A percentile compares a stretch with the other conserved stretches of the same genome.
phyloP scores from a whole-genome alignment of 2,797 vertebrate genomes.

The Rhynchotus rufescens region DNA sequence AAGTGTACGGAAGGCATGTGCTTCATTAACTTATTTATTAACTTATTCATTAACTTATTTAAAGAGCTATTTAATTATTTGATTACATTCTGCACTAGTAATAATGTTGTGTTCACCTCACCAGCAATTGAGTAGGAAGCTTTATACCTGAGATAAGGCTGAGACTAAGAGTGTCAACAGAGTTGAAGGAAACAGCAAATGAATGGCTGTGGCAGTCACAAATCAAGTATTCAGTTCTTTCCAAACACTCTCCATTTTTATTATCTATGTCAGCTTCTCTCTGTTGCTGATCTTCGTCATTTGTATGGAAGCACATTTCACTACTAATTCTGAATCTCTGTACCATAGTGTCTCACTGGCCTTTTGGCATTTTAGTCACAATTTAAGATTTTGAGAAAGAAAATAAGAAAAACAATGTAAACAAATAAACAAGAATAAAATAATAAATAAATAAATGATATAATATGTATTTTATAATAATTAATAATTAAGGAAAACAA shows the following conservation, averaged over 20 bases:
- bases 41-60: background rate
- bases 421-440: background rate
- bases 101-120: rapidly evolving
- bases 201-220: too few species aligned
- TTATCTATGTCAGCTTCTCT: background rate
- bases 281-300: rapidly evolving
- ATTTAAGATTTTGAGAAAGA: background rate
- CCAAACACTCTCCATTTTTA: background rate
- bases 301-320: background rate
- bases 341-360: background rate
- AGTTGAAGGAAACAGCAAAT: background rate
- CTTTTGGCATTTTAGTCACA: background rate
- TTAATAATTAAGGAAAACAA: too few species aligned
- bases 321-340: background rate
- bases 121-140: background rate
- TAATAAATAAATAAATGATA: background rate
- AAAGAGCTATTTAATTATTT: background rate
- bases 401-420: background rate
- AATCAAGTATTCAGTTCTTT: rapidly evolving
- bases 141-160: background rate
- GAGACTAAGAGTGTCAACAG: background rate
- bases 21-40: background rate
- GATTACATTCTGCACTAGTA: background rate
- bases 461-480: too few species aligned
- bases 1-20: background rate